Evolutionary conservation across 1,140 invertebrate species (phyloP), one percentile per base, ranked within the genome.

Genomic region (Halesus radiatus): DNA sequence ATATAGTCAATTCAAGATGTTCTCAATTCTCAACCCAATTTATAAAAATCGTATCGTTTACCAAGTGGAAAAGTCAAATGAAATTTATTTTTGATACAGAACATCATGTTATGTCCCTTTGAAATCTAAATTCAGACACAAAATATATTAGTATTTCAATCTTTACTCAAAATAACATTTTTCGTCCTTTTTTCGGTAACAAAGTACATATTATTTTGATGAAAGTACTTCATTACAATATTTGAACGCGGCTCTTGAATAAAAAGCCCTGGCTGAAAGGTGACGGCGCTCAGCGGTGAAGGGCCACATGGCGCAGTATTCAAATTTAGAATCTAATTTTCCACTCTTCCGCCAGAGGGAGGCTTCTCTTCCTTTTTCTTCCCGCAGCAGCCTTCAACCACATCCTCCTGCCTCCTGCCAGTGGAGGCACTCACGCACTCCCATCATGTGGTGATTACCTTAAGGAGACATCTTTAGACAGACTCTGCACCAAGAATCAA

Each of bases 261-360:
- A 20, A n/a, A 3, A 53, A 72, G 16, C 20, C 68, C 68, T 72
- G 68, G 37, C 62, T 66, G 18, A 52, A 53, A 52, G 68, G 45
- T 72, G 68, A 74, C 60, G 56, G 26, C 64, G 64, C 66, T 62
- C 58, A 56, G 32, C 75, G 75, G 73, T 56, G 81, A 75, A 37
- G 72, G 66, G 60, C 78, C 81, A 83, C 75, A 78, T 78, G 81
- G 45, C 77, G 53, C 53, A 73, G 72, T 76, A 83, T 80, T 83
- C 70, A 83, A 83, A 83, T 83, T 81, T 64, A 26, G 68, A 60
- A 79, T 77, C 81, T 75, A 80, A 82, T 82, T 78, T 79, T 56
- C 66, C 60, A 76, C 74, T 79, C 37, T 72, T 20, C 13, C 18
- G 32, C 45, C 56, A 26, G 53, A 26, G 56, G 45, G 15, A 76